Percentiles rank a stretch among this genome's conserved stretches.
Conservation (phyloP, 2,797 vertebrate species). For the Muscicapa comitata region DNA sequence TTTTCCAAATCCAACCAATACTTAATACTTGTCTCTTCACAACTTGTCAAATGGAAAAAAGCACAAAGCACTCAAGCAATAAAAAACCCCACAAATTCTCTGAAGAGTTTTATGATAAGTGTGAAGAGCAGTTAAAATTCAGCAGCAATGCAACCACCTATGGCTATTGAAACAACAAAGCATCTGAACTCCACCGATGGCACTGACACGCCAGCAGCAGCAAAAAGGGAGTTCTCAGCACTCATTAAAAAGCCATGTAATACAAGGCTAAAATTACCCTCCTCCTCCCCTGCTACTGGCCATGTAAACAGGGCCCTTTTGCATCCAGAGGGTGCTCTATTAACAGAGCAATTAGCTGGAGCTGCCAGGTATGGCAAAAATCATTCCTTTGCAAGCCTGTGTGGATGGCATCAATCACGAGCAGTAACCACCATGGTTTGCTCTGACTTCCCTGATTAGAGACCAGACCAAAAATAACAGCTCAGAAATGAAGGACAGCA, state of each 20-base stretch:
- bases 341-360: slow-evolving; percentile 13
- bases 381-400: neutral
- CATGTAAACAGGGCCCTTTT: neutral
- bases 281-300: neutral
- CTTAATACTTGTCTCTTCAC: neutral
- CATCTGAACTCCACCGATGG: neutral
- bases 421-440: neutral
- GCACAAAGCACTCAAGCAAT: neutral
- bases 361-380: neutral
- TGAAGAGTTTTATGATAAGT: neutral
- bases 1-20: neutral
- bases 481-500: neutral
- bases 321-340: neutral
- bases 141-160: neutral
- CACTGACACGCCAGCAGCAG: neutral
- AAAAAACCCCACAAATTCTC: neutral
- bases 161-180: neutral
- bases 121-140: neutral
- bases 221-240: neutral
- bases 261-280: neutral
- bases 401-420: neutral
- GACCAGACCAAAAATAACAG: neutral
- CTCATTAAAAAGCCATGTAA: neutral
- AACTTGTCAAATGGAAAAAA: neutral
- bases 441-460: neutral